phyloP scores from a whole-genome alignment of 2,888 invertebrate genomes.

The Polymixis flavicincta region DNA sequence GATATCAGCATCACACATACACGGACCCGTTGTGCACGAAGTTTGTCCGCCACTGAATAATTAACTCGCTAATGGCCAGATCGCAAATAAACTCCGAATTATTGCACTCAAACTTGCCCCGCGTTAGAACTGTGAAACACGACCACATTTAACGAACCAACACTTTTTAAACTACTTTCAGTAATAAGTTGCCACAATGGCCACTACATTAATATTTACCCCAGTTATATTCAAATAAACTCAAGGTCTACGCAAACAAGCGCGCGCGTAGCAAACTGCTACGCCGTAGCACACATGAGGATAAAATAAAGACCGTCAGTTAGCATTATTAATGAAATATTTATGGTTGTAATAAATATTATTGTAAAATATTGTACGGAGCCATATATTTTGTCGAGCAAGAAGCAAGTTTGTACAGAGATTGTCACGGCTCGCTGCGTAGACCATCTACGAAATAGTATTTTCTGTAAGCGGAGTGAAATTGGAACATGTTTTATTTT shows the following conservation, averaged over 20 bases:
- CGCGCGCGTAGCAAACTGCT: constrained; percentile 62
- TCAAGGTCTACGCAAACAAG: constrained; percentile 43
- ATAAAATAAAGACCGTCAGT: constrained; percentile 47
- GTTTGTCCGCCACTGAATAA: constrained; percentile 83
- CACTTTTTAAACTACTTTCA: constrained; percentile 52
- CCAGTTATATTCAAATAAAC: constrained; percentile 40
- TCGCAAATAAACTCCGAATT: constrained; percentile 88
- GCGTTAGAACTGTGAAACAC: constrained; percentile 74
- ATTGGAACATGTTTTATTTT: constrained; percentile 59
- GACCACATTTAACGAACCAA: constrained; percentile 60
- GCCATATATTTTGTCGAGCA: constrained; percentile 66
- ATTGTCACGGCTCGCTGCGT: constrained; percentile 71
- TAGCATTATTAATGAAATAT: constrained; percentile 61
- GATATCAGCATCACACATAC: constrained; percentile 71
- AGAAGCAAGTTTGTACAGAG: constrained; percentile 69
- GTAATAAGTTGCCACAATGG: constrained; percentile 14
- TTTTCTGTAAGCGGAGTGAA: constrained; percentile 61
- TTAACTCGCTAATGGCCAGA: constrained; percentile 87
- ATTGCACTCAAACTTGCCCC: constrained; percentile 82
- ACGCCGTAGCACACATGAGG: constrained; percentile 62
- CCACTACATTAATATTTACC: constrained; percentile 32
- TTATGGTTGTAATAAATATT: constrained; percentile 67
- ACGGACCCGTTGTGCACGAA: constrained; percentile 65
- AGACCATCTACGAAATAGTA: constrained; percentile 71
- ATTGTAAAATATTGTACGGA: constrained; percentile 66